These are phyloP conservation scores for Fragum fragum DNA, from an alignment of 2,888 invertebrate species.

Conservation along the genomic window DNA sequence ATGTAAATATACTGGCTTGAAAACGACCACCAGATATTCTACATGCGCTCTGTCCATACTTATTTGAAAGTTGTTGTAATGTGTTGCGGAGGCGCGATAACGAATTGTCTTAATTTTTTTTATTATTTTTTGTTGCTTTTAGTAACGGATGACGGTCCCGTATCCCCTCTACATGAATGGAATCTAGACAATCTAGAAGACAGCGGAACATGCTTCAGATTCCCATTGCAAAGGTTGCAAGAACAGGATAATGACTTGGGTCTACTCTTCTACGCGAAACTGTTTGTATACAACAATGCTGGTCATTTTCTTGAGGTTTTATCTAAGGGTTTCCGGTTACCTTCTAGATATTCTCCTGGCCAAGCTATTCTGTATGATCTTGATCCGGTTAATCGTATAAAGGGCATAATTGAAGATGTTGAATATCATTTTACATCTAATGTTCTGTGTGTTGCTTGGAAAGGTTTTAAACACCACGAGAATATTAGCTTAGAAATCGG, in stretches of 20 bases:
- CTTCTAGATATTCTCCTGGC: slow-evolving; percentile 61
- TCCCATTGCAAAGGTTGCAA: slow-evolving; percentile 33
- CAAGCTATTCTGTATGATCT: slow-evolving; percentile 54
- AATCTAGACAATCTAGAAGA: background rate
- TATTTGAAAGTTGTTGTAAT: no score
- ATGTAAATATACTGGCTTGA: no score
- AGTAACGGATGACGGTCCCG: background rate
- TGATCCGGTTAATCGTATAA: slow-evolving; percentile 6
- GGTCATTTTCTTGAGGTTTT: slow-evolving; percentile 39
- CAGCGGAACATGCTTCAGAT: slow-evolving; percentile 32
- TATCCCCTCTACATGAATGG: slow-evolving; percentile 36
- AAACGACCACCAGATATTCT: no score
- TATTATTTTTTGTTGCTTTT: no score
- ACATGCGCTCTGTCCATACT: no score
- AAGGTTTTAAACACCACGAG: slow-evolving; percentile 39
- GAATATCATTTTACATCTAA: slow-evolving; percentile 34
- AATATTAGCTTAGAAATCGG: slow-evolving; percentile 31
- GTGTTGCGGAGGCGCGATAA: no score
- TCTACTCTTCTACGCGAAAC: slow-evolving; percentile 27
- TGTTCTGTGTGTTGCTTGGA: slow-evolving; percentile 33
- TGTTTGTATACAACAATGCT: slow-evolving; percentile 56
- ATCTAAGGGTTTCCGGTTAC: slow-evolving; percentile 43
- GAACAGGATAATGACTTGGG: slow-evolving; percentile 36
- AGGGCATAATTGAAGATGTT: slow-evolving; percentile 1
- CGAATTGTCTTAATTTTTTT: no score